Evolutionary conservation across 2,797 vertebrate genomes (phyloP).

Genomic region (Sebastolobus alascanus): DNA sequence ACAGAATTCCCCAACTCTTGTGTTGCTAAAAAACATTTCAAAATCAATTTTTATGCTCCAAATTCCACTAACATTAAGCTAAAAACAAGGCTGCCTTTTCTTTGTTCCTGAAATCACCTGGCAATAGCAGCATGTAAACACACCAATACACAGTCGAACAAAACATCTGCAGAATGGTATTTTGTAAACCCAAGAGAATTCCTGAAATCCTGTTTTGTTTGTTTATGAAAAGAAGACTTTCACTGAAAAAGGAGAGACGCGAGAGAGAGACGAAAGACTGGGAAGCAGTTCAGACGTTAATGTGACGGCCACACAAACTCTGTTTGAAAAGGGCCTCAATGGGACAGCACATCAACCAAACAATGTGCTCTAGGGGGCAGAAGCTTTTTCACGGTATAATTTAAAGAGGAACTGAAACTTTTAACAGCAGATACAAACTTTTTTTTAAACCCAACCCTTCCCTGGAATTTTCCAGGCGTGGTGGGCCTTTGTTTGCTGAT

Average conservation of each 20-base stretch:
- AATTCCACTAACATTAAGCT: not conserved
- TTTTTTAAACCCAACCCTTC: constrained; percentile 29
- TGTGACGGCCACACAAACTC: not conserved
- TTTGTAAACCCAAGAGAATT: not conserved
- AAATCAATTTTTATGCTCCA: not conserved
- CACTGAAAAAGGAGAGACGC: constrained; percentile 1
- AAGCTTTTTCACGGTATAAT: constrained; percentile 6
- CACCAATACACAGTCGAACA: not conserved
- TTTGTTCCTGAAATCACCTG: not conserved
- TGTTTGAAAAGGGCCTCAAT: not conserved
- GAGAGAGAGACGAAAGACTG: constrained; percentile 4
- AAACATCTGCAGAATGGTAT: constrained; percentile 7
- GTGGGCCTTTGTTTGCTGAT: not conserved
- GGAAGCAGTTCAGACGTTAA: constrained; percentile 10
- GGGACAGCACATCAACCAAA: constrained; percentile 3
- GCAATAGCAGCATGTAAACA: constrained; percentile 10
- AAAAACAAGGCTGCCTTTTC: not conserved
- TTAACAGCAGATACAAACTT: not conserved
- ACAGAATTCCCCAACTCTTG: not conserved
- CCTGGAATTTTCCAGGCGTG: constrained; percentile 52
- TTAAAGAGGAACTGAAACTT: constrained; percentile 10
- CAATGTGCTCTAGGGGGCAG: not conserved
- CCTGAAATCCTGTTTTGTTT: constrained; percentile 1
- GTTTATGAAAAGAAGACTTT: not conserved
- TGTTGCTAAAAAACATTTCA: not conserved